A percentile compares a stretch with the other conserved stretches of the same genome.
Conservation (phyloP, 2,888 invertebrate species). For the Sepioteuthis lessoniana region DNA sequence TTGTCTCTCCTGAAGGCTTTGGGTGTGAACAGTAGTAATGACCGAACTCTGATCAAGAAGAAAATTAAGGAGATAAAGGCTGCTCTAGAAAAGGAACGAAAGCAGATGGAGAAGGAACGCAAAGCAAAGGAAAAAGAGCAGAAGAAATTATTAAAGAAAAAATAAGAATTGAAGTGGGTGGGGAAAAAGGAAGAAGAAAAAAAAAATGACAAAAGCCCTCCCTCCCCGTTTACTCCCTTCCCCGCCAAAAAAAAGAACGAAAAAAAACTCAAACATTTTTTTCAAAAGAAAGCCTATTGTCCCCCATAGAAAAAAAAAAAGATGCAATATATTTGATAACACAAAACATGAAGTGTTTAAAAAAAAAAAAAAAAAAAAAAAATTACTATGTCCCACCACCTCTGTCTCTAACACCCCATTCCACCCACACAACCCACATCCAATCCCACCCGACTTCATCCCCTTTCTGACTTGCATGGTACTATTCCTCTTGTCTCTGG, state of each 20-base stretch:
- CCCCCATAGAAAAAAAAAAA: background rate
- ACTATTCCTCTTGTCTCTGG: background rate
- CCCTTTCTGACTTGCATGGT: background rate
- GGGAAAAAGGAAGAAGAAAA: background rate
- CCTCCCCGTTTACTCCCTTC: too few species aligned
- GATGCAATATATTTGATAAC: slow-evolving; percentile 18
- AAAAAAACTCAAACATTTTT: background rate
- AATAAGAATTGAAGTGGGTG: slow-evolving; percentile 53
- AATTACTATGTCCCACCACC: background rate
- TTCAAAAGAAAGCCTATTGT: too few species aligned
- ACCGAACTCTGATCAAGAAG: slow-evolving; percentile 78
- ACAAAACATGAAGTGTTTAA: background rate
- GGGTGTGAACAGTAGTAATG: slow-evolving; percentile 76
- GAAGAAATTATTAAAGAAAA: slow-evolving; percentile 53
- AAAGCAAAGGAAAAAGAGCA: slow-evolving; percentile 84
- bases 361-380: background rate
- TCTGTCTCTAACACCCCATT: too few species aligned
- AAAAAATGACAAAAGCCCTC: background rate
- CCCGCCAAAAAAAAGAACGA: too few species aligned
- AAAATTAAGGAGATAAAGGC: slow-evolving; percentile 77
- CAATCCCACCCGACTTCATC: too few species aligned
- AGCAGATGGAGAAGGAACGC: slow-evolving; percentile 87
- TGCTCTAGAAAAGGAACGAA: slow-evolving; percentile 77
- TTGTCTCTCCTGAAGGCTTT: slow-evolving; percentile 73
- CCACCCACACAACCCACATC: too few species aligned